phyloP scores from a whole-genome alignment of 2,797 vertebrate genomes.

The Gymnopithys bicolor region DNA sequence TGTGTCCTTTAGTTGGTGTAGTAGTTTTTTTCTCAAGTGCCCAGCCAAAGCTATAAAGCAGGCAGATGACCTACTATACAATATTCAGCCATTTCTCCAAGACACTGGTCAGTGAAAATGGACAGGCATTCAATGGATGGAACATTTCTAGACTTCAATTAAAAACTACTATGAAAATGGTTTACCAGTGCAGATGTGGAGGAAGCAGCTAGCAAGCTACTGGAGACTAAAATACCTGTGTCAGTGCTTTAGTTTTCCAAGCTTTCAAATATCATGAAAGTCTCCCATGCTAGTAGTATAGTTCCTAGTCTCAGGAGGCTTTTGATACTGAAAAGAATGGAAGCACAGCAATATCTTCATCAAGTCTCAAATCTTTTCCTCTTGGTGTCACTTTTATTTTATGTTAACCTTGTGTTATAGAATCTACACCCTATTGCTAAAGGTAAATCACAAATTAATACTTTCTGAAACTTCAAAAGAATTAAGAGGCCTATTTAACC shows the following conservation, averaged over 20 bases:
- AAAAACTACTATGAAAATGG: neutral
- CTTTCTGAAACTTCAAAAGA: neutral
- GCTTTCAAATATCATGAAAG: neutral
- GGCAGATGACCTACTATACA: neutral
- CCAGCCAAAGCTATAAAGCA: neutral
- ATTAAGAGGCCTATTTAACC: neutral
- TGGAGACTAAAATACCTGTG: neutral
- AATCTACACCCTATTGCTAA: neutral
- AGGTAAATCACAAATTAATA: neutral
- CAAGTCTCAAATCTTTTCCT: neutral
- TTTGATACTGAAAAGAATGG: neutral
- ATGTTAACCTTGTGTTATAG: neutral
- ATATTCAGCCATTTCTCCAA: neutral
- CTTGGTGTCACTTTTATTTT: neutral
- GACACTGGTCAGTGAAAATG: neutral
- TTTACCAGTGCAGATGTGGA: neutral
- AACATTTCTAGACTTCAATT: neutral
- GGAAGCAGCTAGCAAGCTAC: neutral
- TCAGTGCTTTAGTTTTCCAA: neutral
- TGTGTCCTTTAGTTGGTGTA: neutral
- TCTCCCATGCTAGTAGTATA: neutral
- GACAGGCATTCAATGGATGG: neutral
- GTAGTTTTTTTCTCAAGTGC: neutral
- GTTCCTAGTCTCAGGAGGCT: neutral
- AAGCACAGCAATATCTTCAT: neutral